Evolutionary conservation across 2,888 invertebrate species (phyloP), one percentile per base, ranked within the genome.

Genomic region (Meta bourneti): DNA sequence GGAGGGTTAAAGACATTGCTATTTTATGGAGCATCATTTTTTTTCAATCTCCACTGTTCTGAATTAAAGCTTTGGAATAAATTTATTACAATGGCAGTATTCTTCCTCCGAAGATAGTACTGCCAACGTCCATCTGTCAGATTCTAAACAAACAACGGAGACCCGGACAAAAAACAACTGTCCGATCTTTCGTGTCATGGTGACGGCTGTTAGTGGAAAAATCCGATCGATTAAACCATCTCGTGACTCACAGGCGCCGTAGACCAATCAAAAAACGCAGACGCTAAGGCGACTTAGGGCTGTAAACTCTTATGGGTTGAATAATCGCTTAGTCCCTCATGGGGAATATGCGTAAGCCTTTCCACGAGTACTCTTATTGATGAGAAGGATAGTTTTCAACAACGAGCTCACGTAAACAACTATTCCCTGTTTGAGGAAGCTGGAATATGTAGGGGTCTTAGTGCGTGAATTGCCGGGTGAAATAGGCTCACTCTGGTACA

Each of bases 211-310:
- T 34, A 34, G 34, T 34, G 34, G 52, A 51, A 34, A 54, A 34
- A 13, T 7, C 20, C 85, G 48, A 85, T 75, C 75, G 85, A 85
- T 85, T 48, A 61, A 48, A 54, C 48, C 77, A 85, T 85, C 69
- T 75, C n/a, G 77, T 85, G 85, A 85, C 85, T 77, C 85, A 77
- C 48, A 77, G 85, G 85, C 85, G 85, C 85, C 83, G 52, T 20
- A 52, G 20, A 74, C 83, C 77, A 85, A 85, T 85, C 85, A 85
- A 85, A 85, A 61, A 69, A 75, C 85, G 75, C 75, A 75, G 85
- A 85, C 77, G 85, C 16, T 69, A 20, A 13, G 85, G 61, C 69
- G 77, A 69, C 48, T 72, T 71, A 49, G 54, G 85, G 34, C 48
- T 16, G 16, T 78, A 34, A 49, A n/a, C 51, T 49, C 61, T 69